Percentiles rank a stretch among this genome's conserved stretches.
Evolutionary conservation across 2,888 invertebrate species (phyloP).

Genomic region (Thereva unica): DNA sequence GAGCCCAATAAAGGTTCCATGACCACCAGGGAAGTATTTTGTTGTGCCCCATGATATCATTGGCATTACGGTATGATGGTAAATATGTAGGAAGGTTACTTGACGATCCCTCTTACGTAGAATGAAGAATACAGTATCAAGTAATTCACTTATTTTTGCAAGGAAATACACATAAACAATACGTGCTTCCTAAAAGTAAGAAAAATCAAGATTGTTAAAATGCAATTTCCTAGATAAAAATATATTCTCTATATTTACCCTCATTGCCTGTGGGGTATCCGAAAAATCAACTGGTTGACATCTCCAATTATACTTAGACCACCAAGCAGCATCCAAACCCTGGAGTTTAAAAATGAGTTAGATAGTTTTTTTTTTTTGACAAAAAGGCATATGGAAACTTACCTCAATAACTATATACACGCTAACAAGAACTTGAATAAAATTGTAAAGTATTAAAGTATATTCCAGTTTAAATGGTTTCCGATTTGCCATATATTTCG

Average conservation of each 20-base stretch:
- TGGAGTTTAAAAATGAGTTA: slow-evolving; percentile 54
- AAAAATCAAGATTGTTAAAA: slow-evolving; percentile 11
- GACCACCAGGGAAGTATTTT: slow-evolving; percentile 85
- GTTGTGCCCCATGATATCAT: slow-evolving; percentile 91
- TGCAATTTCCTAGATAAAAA: neutral
- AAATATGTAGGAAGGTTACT: slow-evolving; percentile 87
- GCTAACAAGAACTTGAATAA: slow-evolving; percentile 83
- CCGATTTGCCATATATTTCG: slow-evolving; percentile 82
- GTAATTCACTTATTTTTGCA: slow-evolving; percentile 86
- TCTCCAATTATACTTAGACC: slow-evolving; percentile 81
- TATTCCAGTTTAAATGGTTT: slow-evolving; percentile 81
- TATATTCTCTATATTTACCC: slow-evolving; percentile 63
- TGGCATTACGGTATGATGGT: slow-evolving; percentile 95
- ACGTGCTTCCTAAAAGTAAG: slow-evolving; percentile 62
- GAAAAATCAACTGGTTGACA: slow-evolving; percentile 92
- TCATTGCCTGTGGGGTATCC: slow-evolving; percentile 71
- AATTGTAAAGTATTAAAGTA: slow-evolving; percentile 82
- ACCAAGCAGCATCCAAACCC: slow-evolving; percentile 78
- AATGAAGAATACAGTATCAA: slow-evolving; percentile 93
- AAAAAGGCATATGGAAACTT: slow-evolving; percentile 22
- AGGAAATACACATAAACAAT: slow-evolving; percentile 85
- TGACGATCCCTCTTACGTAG: slow-evolving; percentile 88
- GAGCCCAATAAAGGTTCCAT: slow-evolving; percentile 81
- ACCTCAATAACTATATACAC: slow-evolving; percentile 70
- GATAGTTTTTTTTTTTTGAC: neutral